Conservation (phyloP, 2,113 vertebrate species). For the Centrocercus urophasianus region DNA sequence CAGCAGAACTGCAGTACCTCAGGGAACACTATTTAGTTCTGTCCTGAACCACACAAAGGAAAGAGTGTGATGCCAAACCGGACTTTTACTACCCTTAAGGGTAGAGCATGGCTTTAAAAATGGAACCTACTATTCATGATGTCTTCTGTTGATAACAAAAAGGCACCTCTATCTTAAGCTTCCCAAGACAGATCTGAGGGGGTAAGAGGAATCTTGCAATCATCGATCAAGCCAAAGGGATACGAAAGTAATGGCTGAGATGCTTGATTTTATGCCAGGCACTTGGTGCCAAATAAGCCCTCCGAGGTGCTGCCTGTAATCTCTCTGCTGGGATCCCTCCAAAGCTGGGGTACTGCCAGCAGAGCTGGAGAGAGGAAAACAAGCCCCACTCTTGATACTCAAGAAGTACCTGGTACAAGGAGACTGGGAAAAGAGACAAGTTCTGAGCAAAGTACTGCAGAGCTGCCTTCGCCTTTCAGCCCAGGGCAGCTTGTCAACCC, state of each 20-base stretch:
- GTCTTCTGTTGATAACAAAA: background rate
- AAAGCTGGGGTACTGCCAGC: background rate
- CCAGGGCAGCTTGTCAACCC: background rate
- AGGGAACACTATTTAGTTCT: constrained; percentile 25
- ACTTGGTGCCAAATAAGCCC: background rate
- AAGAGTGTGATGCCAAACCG: background rate
- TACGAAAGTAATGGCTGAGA: background rate
- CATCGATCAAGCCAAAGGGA: background rate
- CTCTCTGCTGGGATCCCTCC: background rate
- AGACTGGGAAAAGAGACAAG: background rate
- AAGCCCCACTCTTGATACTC: background rate
- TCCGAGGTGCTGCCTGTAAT: background rate
- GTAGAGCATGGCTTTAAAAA: background rate
- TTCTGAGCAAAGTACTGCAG: background rate
- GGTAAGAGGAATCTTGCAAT: background rate
- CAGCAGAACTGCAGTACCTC: background rate
- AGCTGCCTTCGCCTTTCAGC: background rate
- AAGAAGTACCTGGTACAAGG: background rate
- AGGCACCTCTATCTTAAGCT: background rate
- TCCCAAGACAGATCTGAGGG: background rate
- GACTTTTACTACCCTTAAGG: background rate
- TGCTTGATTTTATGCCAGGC: background rate
- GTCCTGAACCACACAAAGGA: background rate
- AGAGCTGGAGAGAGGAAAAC: background rate
- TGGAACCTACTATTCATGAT: background rate